Evolutionary conservation across 2,113 vertebrate genomes (phyloP), one percentile per base, ranked within the genome.

Genomic region (Corythornis vintsioides): DNA sequence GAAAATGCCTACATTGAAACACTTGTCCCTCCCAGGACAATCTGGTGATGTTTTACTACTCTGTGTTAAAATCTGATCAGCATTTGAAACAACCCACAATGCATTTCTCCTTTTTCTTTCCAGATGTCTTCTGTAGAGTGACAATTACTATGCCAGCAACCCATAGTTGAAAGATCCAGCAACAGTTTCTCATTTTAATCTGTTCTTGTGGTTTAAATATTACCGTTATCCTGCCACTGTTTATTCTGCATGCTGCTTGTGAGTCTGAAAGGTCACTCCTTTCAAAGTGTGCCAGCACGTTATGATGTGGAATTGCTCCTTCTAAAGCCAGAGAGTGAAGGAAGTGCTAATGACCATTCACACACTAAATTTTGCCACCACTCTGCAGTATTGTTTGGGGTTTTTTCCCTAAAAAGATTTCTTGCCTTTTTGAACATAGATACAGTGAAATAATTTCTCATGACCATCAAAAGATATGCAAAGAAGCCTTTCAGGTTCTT

Each of bases 331-430:
- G 3, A 18, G 6, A 10, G 9, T 16, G 18, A 52, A 67, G 18
- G 24, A 65, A 10, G 5, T 76, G 8, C 11, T 38, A 59, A 31
- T 69, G 50, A 38, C 31, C 50, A 79, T 21, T 38, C 47, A 48
- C 15, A 20, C 3, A 7, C 8, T 24, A 14, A 38, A 57, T 47
- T 87, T 80, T 69, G 9, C 25, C 14, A 31, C 22, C 3, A 43
- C 4, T 2, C 13, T 43, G 7, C 35, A 33, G 14, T 7, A 11
- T 17, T 7, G 11, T 17, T 29, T 50, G 48, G 2, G 0, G 5
- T 38, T 80, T 42, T 57, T 47, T 7, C 42, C 21, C 69, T 61
- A 69, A 60, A 50, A 2, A 47, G 10, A 40, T 19, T 84, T 75
- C 25, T 57, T 71, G 8, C 4, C 18, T 74, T 60, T n/a, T 35